A percentile compares a stretch with the other conserved stretches of the same genome.
Conservation (phyloP, 2,888 invertebrate genomes). For the Meta bourneti region DNA sequence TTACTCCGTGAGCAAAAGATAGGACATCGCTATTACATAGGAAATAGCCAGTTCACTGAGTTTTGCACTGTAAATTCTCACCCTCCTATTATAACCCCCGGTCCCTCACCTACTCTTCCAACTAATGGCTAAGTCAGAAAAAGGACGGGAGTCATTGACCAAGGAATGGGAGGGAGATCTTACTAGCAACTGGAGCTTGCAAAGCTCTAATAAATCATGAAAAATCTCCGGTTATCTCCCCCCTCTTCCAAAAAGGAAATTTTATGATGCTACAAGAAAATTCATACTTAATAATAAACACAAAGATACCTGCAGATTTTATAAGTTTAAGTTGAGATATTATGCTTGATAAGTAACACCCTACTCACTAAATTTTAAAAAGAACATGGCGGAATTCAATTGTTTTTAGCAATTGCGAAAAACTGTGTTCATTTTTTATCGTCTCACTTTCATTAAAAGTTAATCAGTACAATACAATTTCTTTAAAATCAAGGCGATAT, state of each 20-base stretch:
- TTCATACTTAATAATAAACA: not conserved
- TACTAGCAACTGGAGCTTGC: slow-evolving; percentile 69
- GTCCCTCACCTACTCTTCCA: slow-evolving; percentile 42
- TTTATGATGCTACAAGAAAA: not conserved
- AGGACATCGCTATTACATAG: slow-evolving; percentile 64
- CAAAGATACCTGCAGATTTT: not conserved
- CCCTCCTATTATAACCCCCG: slow-evolving; percentile 55
- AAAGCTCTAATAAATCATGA: slow-evolving; percentile 75
- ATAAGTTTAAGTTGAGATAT: too few species aligned
- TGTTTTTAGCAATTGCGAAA: too few species aligned
- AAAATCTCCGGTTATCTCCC: slow-evolving; percentile 68
- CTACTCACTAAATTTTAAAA: too few species aligned
- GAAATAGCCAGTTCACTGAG: slow-evolving; percentile 72
- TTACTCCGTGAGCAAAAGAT: slow-evolving; percentile 57
- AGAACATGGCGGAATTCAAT: too few species aligned
- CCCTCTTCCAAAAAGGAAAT: slow-evolving; percentile 10
- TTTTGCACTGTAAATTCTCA: slow-evolving; percentile 75
- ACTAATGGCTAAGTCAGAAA: slow-evolving; percentile 62
- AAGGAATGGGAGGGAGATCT: slow-evolving; percentile 56
- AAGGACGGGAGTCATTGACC: slow-evolving; percentile 36
- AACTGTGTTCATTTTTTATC: too few species aligned
- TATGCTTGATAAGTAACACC: too few species aligned
- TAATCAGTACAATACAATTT: too few species aligned
- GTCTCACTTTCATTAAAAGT: too few species aligned
- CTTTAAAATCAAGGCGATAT: too few species aligned